Percentiles rank a stretch among this genome's conserved stretches.
Conservation (phyloP, 2,888 invertebrate genomes). For the Marasmarcha lunaedactyla region DNA sequence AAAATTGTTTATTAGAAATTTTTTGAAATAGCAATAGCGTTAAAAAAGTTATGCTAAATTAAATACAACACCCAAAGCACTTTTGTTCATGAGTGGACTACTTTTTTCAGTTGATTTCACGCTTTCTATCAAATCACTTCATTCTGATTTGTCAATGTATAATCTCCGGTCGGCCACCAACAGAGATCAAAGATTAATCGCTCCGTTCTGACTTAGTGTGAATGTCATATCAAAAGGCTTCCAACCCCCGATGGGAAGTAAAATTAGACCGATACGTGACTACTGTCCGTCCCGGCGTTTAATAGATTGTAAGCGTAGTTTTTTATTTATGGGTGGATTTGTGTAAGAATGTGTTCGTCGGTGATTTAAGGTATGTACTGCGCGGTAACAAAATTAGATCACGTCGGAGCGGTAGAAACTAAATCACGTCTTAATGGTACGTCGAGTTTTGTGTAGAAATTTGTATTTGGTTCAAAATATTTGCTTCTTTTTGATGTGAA, state of each 20-base stretch:
- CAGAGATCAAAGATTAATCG: background rate
- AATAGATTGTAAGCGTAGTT: background rate
- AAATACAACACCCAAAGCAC: too few relatives aligned
- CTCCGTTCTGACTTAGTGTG: background rate
- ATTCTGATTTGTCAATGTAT: too few relatives aligned
- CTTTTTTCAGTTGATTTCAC: too few relatives aligned
- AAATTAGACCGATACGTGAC: constrained; percentile 12
- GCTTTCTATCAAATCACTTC: too few relatives aligned
- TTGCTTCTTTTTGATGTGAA: too few relatives aligned
- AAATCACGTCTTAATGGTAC: too few relatives aligned
- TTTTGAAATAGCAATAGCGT: too few relatives aligned
- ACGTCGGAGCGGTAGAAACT: background rate
- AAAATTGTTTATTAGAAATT: too few relatives aligned
- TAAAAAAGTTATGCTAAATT: too few relatives aligned
- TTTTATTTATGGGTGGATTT: background rate
- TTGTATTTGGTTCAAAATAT: too few relatives aligned
- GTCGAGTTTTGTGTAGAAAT: too few relatives aligned
- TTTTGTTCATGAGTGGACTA: too few relatives aligned
- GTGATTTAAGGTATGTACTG: background rate
- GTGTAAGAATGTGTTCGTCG: background rate
- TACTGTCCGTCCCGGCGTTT: constrained; percentile 3
- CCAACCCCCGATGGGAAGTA: background rate
- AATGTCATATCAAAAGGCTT: background rate
- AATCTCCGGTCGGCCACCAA: background rate
- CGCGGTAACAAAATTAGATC: background rate